A percentile compares a stretch with the other conserved stretches of the same genome.
phyloP scores from a whole-genome alignment of 2,113 vertebrate genomes.

The Spea bombifrons region DNA sequence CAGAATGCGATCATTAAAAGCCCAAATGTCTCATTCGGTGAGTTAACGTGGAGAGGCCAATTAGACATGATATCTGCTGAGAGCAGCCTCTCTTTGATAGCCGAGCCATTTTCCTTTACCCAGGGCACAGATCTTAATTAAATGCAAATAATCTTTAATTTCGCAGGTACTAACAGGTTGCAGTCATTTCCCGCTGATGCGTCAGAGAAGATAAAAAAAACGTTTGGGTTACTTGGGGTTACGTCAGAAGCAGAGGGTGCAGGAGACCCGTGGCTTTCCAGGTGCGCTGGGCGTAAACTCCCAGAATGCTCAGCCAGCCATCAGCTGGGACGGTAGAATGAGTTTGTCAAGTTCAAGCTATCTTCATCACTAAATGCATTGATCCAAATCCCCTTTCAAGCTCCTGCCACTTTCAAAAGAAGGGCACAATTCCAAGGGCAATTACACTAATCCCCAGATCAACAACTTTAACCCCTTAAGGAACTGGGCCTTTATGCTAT shows the following conservation, averaged over 20 bases:
- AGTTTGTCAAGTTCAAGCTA: too few species aligned
- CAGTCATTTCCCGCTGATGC: slow-evolving; percentile 13
- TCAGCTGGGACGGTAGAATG: too few species aligned
- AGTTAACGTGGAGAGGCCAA: slow-evolving; percentile 40
- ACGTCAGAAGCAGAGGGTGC: neutral
- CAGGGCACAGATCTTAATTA: slow-evolving; percentile 37
- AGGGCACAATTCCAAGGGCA: too few species aligned
- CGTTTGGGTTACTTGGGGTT: neutral
- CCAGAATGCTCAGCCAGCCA: too few species aligned
- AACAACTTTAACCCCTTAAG: too few species aligned
- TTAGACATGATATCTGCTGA: slow-evolving; percentile 38
- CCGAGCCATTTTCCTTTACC: slow-evolving; percentile 9
- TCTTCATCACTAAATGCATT: too few species aligned
- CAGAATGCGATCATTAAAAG: slow-evolving; percentile 11
- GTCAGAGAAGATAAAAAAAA: neutral
- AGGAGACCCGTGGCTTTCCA: too few species aligned
- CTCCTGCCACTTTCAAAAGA: too few species aligned
- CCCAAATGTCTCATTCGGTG: slow-evolving; percentile 32
- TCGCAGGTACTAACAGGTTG: slow-evolving; percentile 26
- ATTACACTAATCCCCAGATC: too few species aligned
- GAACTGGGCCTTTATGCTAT: too few species aligned
- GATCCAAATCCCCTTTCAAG: too few species aligned
- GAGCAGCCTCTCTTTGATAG: slow-evolving; percentile 8
- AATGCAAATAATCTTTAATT: slow-evolving; percentile 47
- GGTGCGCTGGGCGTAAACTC: too few species aligned